Evolutionary conservation across 2,888 invertebrate species (phyloP), one percentile per base, ranked within the genome.

Genomic region (Biston stratarius): DNA sequence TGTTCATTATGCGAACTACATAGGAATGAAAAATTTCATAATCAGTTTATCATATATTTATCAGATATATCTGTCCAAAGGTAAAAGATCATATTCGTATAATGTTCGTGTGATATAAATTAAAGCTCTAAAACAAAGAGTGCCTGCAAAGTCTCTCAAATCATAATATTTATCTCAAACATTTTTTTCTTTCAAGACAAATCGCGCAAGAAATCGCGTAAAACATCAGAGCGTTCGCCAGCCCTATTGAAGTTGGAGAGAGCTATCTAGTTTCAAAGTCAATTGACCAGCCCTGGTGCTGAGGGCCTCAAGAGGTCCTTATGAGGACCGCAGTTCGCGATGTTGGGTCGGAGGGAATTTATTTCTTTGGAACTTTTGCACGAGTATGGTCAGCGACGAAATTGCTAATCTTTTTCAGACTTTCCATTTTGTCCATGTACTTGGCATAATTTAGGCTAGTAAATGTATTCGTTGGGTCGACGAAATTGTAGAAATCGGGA

Each of bases 201-300:
- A 62, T 70, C 52, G 64, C 42, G 61, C 59, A 79, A 77, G 74
- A 78, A 77, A 67, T 72, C 69, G n/a, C 66, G 60, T 56, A 69
- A 59, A 51, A 67, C 70, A 66, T 52, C 57, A 61, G 47, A 59
- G 51, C 12, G 34, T 36, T 34, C 24, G 24, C 52, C 60, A 65
- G 66, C 77, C 77, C 67, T 60, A 74, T 82, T 60, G n/a, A 64
- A 78, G 76, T 77, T 77, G 73, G 62, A 74, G 78, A 38, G 52
- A 36, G 74, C 80, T 75, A 79, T 82, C 82, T 82, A 83, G 82
- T 83, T 83, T 82, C 80, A 79, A 83, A 83, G 81, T 83, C 83
- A 83, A 83, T 83, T 78, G 83, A 81, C 82, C 82, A 74, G 72
- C 75, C 70, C 59, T 71, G 76, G 72, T 73, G 73, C 69, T 65